Conservation (phyloP, 2,888 invertebrate species). For the Nipponacmea schrenckii region DNA sequence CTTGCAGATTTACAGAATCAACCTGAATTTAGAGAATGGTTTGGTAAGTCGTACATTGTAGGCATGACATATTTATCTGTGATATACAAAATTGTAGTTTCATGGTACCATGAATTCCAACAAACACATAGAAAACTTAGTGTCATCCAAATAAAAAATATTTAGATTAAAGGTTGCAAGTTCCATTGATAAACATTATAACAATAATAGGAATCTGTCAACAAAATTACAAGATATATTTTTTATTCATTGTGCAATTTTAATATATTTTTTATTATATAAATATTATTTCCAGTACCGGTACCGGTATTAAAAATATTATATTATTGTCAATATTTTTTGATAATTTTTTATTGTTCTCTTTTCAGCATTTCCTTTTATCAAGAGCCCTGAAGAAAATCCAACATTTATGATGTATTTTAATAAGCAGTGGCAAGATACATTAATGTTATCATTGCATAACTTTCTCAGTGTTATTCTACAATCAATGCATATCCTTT, state of each 20-base stretch:
- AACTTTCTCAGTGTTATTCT: slow-evolving; percentile 92
- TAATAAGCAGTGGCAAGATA: slow-evolving; percentile 95
- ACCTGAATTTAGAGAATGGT: slow-evolving; percentile 97
- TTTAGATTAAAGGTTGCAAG: too few relatives aligned
- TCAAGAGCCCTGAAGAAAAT: slow-evolving; percentile 91
- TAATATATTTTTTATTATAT: too few relatives aligned
- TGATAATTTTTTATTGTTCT: neutral
- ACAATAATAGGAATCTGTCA: too few relatives aligned
- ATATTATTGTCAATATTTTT: too few relatives aligned
- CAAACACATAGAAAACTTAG: too few relatives aligned
- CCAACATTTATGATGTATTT: slow-evolving; percentile 88
- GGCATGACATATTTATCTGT: neutral
- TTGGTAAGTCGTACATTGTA: slow-evolving; percentile 77
- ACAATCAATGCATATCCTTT: slow-evolving; percentile 70
- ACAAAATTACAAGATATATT: too few relatives aligned
- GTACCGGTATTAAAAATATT: too few relatives aligned
- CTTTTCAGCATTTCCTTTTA: slow-evolving; percentile 84
- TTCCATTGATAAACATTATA: too few relatives aligned
- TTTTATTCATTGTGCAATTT: too few relatives aligned
- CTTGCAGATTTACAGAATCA: slow-evolving; percentile 84
- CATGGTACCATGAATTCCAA: too few relatives aligned
- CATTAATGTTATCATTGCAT: slow-evolving; percentile 87
- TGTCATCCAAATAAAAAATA: too few relatives aligned
- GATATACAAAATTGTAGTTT: neutral
- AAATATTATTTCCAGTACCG: too few relatives aligned